Conservation (phyloP, 2,888 invertebrate species). For the Cheilosia urbana region DNA sequence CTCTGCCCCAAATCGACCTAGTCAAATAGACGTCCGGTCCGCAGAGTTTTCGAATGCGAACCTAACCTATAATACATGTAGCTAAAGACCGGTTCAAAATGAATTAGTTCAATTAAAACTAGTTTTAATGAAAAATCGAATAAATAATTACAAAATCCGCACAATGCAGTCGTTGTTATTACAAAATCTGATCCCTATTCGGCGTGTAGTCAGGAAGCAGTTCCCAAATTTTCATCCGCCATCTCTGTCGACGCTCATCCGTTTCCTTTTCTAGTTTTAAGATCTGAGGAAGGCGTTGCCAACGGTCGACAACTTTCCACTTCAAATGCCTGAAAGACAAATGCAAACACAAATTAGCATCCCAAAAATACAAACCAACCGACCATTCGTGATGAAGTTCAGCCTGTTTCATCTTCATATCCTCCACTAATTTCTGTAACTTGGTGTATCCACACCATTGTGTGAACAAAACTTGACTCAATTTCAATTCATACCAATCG, state of each 20-base stretch:
- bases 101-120: not conserved
- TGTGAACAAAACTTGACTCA: conserved; percentile 85
- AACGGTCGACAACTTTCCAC: conserved; percentile 85
- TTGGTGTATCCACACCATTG: conserved; percentile 84
- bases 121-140: not conserved
- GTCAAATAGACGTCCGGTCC: too few species aligned
- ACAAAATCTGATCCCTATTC: conserved; percentile 74
- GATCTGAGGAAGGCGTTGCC: conserved; percentile 88
- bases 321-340: conserved; percentile 81
- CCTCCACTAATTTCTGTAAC: conserved; percentile 84
- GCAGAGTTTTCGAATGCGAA: too few species aligned
- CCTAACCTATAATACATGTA: too few species aligned
- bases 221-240: conserved; percentile 89
- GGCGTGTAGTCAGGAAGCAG: conserved; percentile 89
- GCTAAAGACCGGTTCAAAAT: too few species aligned
- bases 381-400: conserved; percentile 83
- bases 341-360: not conserved
- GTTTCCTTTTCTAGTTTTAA: conserved; percentile 87
- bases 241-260: conserved; percentile 88
- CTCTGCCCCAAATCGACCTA: too few species aligned
- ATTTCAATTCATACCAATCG: conserved; percentile 88
- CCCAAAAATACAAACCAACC: not conserved
- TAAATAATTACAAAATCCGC: not conserved
- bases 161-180: not conserved
- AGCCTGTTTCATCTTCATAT: conserved; percentile 83